Evolutionary conservation across 2,888 invertebrate species (phyloP).

Genomic region (Melinopterus prodromus): DNA sequence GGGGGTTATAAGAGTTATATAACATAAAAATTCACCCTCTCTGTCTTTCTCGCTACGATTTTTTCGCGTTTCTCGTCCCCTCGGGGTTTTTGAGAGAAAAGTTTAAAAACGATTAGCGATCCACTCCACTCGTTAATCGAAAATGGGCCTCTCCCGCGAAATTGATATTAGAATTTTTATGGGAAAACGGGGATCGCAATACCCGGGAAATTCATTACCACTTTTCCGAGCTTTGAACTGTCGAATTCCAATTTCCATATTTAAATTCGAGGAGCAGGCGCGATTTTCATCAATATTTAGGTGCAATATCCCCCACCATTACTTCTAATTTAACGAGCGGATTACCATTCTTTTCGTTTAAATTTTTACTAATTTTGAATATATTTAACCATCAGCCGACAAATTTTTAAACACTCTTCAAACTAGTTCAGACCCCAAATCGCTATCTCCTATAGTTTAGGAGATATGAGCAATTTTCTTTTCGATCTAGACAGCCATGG

Average conservation of each 20-base stretch:
- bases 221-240: slow-evolving; percentile 17
- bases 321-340: neutral
- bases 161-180: slow-evolving; percentile 52
- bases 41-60: neutral
- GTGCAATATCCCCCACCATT: neutral
- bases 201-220: slow-evolving; percentile 19
- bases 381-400: neutral
- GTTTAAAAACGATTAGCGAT: slow-evolving; percentile 35
- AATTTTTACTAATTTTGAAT: neutral
- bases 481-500: neutral
- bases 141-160: slow-evolving; percentile 51
- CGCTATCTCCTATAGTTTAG: neutral
- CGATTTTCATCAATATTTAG: neutral
- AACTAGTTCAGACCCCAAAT: neutral
- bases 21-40: slow-evolving; percentile 23
- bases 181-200: slow-evolving; percentile 42
- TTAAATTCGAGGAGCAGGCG: slow-evolving; percentile 7
- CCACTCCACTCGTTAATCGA: slow-evolving; percentile 51
- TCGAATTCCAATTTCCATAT: slow-evolving; percentile 24
- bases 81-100: slow-evolving; percentile 31
- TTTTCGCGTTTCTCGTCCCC: slow-evolving; percentile 17
- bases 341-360: neutral
- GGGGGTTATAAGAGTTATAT: slow-evolving; percentile 14
- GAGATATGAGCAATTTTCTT: neutral
- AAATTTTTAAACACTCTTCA: neutral